These are phyloP conservation scores for Neosilurus hyrtlii DNA, from an alignment of 2,797 vertebrate genomes.

Conservation along the genomic window DNA sequence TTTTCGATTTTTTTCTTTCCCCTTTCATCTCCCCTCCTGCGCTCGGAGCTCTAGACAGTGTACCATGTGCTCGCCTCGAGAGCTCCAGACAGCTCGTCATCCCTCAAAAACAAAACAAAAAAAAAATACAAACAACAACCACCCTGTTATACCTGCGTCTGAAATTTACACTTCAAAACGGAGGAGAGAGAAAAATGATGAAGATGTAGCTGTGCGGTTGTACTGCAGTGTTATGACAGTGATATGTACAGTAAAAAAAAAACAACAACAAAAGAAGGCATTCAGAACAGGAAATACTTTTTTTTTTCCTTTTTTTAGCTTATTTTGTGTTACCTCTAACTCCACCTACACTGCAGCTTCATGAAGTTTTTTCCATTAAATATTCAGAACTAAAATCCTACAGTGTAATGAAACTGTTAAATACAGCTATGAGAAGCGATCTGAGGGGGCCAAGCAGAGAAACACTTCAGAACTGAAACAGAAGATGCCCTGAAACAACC, in stretches of 20 bases:
- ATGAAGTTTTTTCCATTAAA: not conserved
- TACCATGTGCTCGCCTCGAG: no score
- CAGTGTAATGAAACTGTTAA: not conserved
- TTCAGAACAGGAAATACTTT: not conserved
- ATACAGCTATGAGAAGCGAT: not conserved
- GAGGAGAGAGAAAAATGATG: not conserved
- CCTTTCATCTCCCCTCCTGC: not conserved
- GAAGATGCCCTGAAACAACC: no score
- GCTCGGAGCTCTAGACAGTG: not conserved
- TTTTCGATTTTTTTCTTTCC: not conserved
- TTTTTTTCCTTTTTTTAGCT: no score
- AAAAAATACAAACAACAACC: not conserved
- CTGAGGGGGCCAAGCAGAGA: not conserved
- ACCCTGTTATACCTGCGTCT: not conserved
- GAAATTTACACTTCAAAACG: constrained; percentile 14
- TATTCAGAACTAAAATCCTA: not conserved
- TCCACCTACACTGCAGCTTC: no score
- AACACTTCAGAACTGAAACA: no score
- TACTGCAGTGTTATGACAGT: not conserved
- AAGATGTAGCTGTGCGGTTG: not conserved
- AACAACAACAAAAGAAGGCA: not conserved
- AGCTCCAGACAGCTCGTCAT: not conserved
- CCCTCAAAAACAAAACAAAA: not conserved
- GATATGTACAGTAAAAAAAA: not conserved
- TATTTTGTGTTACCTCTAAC: no score